Evolutionary conservation across 2,113 vertebrate species (phyloP).

Genomic region (Gnathonemus echidnorhynchus): DNA sequence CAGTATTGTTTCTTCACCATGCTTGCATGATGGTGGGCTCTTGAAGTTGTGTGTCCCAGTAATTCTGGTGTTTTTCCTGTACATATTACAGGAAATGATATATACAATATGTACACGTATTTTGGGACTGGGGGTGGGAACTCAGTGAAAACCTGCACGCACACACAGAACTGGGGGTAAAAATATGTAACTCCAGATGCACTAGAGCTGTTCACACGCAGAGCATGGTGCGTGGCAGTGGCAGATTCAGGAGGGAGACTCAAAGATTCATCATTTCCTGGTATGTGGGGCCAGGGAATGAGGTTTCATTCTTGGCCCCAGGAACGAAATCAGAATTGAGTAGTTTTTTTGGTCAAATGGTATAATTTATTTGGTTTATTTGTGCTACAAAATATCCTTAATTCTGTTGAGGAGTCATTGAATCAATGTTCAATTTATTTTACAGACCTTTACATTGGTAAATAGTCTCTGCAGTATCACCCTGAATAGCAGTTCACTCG

Average conservation of each 20-base stretch:
- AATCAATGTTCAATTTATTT: neutral
- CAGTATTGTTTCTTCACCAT: neutral
- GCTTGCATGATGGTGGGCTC: neutral
- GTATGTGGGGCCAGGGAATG: neutral
- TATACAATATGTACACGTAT: neutral
- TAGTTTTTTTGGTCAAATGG: neutral
- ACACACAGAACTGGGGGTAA: neutral
- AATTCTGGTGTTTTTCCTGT: neutral
- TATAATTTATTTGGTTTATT: neutral
- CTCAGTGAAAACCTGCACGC: neutral
- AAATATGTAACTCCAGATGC: neutral
- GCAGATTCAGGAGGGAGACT: neutral
- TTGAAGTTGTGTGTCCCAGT: neutral
- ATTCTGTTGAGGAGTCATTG: neutral
- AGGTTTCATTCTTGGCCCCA: neutral
- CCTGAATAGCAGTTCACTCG: neutral
- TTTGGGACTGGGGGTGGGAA: neutral
- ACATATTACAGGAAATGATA: neutral
- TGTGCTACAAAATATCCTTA: neutral
- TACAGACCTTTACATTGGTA: neutral
- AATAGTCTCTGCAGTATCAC: neutral
- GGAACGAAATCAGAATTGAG: neutral
- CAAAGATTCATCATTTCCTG: neutral
- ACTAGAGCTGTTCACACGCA: neutral
- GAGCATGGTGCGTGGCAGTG: neutral